Conservation (phyloP, 2,113 vertebrate species). For the Climacteris rufus region DNA sequence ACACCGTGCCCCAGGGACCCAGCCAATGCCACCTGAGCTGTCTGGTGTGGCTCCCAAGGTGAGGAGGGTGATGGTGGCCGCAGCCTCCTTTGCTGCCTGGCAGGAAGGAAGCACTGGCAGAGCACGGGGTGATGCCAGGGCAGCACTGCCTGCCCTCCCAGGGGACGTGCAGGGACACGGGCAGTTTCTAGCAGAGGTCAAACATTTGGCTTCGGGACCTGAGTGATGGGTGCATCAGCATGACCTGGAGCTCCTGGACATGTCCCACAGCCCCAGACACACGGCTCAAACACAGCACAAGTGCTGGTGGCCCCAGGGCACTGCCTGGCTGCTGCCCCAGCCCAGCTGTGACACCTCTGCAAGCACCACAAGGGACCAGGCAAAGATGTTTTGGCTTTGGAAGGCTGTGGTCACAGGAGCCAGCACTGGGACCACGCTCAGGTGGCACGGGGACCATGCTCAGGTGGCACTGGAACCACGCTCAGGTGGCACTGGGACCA, state of each 20-base stretch:
- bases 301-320: accelerated
- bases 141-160: not conserved
- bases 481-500: no score
- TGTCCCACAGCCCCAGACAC: accelerated
- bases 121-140: not conserved
- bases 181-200: not conserved
- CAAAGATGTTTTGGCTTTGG: not conserved
- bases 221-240: not conserved
- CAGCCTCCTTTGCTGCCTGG: not conserved
- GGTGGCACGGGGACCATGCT: not conserved
- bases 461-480: not conserved
- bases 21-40: no score
- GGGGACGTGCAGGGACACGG: not conserved
- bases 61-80: not conserved
- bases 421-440: not conserved
- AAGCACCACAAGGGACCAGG: not conserved
- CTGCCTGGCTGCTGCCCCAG: not conserved
- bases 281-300: not conserved
- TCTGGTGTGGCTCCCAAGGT: not conserved
- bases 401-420: not conserved
- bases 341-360: not conserved
- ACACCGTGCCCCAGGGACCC: no score
- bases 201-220: not conserved
- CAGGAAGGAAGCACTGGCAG: not conserved
- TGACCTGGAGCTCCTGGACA: not conserved